phyloP scores from a whole-genome alignment of 2,888 invertebrate genomes.

The Euclidia mi region DNA sequence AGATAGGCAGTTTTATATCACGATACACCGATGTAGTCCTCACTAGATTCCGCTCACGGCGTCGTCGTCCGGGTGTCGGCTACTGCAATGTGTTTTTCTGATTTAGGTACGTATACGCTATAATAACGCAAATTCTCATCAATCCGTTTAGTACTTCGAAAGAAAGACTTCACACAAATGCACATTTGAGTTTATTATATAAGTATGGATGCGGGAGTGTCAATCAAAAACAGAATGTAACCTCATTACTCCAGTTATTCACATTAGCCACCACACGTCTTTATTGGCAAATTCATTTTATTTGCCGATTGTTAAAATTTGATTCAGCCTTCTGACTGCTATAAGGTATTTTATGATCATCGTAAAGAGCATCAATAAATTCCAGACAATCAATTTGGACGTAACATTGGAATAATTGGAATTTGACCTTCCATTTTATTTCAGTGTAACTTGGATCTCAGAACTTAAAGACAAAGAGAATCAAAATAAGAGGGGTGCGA shows the following conservation, averaged over 20 bases:
- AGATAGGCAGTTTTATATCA: no score
- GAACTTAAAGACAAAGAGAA: background rate
- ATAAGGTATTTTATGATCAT: constrained; percentile 41
- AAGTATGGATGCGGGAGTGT: no score
- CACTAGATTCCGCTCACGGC: no score
- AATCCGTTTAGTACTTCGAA: no score
- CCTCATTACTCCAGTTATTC: constrained; percentile 29
- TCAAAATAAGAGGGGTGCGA: no score
- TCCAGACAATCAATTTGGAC: constrained; percentile 45
- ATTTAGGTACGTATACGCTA: no score
- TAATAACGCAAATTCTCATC: no score
- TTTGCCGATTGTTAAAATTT: constrained; percentile 42
- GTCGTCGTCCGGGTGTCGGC: no score
- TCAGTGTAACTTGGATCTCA: constrained; percentile 13
- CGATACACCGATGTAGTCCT: no score
- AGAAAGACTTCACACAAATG: no score
- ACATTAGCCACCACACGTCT: constrained; percentile 21
- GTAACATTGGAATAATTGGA: constrained; percentile 29
- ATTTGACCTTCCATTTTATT: constrained; percentile 26
- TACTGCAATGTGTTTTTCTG: no score
- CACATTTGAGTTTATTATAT: no score
- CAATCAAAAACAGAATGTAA: constrained; percentile 28
- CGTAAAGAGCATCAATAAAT: constrained; percentile 54
- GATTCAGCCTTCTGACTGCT: constrained; percentile 37
- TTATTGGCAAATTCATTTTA: constrained; percentile 49